Conservation (phyloP, 2,113 vertebrate species). For the Pampusana beccarii region DNA sequence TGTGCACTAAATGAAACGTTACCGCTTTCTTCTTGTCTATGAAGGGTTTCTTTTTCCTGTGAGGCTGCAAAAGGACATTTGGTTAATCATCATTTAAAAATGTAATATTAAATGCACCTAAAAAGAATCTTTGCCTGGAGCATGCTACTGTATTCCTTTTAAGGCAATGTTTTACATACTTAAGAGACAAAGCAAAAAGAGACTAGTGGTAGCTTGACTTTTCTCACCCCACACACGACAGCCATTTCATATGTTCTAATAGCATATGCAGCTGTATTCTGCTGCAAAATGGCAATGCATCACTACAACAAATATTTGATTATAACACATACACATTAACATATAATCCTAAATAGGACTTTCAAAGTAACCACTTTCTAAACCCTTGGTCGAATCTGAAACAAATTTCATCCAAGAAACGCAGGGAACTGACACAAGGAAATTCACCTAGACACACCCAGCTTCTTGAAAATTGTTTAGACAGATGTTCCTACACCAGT, state of each 20-base stretch:
- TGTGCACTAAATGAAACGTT: constrained; percentile 94
- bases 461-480: neutral
- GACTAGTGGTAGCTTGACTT: neutral
- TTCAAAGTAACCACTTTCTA: neutral
- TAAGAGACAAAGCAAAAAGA: neutral
- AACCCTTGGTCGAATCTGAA: neutral
- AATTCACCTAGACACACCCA: neutral
- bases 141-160: rapidly evolving
- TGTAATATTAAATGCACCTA: neutral
- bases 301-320: rapidly evolving
- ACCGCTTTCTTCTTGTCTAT: constrained; percentile 96
- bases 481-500: neutral
- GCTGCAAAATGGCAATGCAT: neutral
- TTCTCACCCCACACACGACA: neutral
- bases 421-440: neutral
- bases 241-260: neutral
- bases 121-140: neutral
- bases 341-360: neutral
- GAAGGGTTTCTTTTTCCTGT: constrained; percentile 94
- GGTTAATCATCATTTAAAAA: neutral
- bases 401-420: neutral
- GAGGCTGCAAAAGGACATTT: constrained; percentile 81
- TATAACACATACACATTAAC: neutral
- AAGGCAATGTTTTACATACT: neutral
- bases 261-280: neutral